Base-by-base conservation (phyloP, 2,797 vertebrate genomes). In the Phalloptychus januarius region DNA sequence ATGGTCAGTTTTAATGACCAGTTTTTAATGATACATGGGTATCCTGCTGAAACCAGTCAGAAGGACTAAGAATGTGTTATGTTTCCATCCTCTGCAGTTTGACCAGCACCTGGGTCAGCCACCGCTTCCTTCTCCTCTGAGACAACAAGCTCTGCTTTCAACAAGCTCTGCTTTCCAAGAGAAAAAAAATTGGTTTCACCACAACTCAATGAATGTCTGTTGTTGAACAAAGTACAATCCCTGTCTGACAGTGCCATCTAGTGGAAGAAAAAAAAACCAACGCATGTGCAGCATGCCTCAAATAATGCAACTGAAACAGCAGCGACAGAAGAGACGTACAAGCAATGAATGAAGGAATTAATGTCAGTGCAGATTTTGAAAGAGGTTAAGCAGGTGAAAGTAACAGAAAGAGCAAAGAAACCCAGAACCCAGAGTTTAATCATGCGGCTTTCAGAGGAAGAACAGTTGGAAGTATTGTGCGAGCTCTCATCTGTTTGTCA, bases 181-280 rank as follows among this genome's bases (percentile, higher is more conserved):
- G 70, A 5, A 54, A 87, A 33, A 86, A 25, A 69, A 72, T 7
- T 0, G 71, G 12, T 3, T 70, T 73, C 20, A 44, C n/a, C 7
- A 28, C 20, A 54, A 56, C n/a, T 18, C 25, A 31, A 2, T 23
- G 0, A 36, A 46, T 0, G 52, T 0, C 13, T 0, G 3, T 12
- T 11, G 23, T 52, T 11, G 77, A 58, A 31, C n/a, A 58, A 58
- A 31, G 2, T 52, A 72, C 31, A 25, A 10, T 10, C 18, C 36
- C 73, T 86, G 79, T 46, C 58, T n/a, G 46, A 89, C 23, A 77
- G 69, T 90, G 91, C 83, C 78, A 83, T 87, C 90, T 90, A 87
- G 76, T 86, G 85, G 80, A 80, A 25, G 23, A 70, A 79, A 15
- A 54, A 28, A 44, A 13, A 52, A 25, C 23, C 50, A n/a, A 50